A percentile compares a stretch with the other conserved stretches of the same genome.
These are phyloP conservation scores for Labia minor DNA, from an alignment of 2,888 invertebrate species.

Conservation along the genomic window DNA sequence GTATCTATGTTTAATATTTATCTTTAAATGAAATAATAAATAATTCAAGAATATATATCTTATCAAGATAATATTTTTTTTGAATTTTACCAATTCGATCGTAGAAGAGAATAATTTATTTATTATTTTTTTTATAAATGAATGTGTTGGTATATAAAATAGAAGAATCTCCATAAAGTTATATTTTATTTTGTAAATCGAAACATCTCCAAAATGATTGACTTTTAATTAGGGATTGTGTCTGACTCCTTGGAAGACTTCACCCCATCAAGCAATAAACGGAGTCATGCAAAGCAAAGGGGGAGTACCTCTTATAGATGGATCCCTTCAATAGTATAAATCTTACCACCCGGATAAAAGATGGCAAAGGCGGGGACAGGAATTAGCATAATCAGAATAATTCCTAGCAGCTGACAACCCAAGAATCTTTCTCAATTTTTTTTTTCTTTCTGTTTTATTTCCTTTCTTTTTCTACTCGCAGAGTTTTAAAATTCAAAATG, in stretches of 20 bases:
- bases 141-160: too few relatives aligned
- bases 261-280: neutral
- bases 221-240: neutral
- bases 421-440: constrained; percentile 20
- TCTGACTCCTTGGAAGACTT: neutral
- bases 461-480: neutral
- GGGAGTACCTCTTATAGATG: neutral
- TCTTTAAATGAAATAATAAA: too few relatives aligned
- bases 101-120: too few relatives aligned
- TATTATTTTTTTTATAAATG: too few relatives aligned
- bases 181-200: neutral
- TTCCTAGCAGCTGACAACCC: constrained; percentile 25
- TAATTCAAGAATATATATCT: too few relatives aligned
- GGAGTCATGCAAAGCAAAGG: neutral
- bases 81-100: too few relatives aligned
- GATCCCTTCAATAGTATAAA: neutral
- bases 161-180: too few relatives aligned
- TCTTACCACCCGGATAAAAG: constrained; percentile 8
- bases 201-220: constrained; percentile 7
- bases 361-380: constrained; percentile 6
- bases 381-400: constrained; percentile 27
- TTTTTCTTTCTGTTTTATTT: neutral
- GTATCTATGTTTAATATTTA: too few relatives aligned
- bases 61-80: too few relatives aligned
- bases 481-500: neutral